Evolutionary conservation across 2,113 vertebrate species (phyloP).

Genomic region (Paraplagusia blochii): DNA sequence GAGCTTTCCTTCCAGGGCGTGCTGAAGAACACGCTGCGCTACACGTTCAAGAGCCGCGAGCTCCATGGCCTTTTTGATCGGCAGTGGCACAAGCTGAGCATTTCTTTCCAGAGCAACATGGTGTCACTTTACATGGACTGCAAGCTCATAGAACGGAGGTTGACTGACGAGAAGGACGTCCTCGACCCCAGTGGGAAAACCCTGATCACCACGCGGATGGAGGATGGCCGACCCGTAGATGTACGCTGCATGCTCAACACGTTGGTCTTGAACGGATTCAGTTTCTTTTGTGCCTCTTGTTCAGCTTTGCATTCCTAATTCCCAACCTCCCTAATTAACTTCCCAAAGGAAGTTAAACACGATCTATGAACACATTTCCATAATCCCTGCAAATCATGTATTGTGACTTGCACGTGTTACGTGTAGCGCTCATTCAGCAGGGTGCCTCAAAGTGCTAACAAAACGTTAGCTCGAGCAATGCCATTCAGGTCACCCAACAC

Average conservation of each 20-base stretch:
- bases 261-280: not conserved
- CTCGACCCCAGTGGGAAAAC: slow-evolving; percentile 81
- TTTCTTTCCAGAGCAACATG: slow-evolving; percentile 79
- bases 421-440: slow-evolving; percentile 2
- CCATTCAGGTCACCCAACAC: slow-evolving; percentile 19
- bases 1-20: slow-evolving; percentile 82
- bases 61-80: slow-evolving; percentile 90
- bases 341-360: slow-evolving; percentile 4
- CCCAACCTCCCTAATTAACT: not conserved
- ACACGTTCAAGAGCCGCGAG: slow-evolving; percentile 89
- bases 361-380: slow-evolving; percentile 2
- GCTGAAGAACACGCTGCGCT: slow-evolving; percentile 79
- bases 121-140: slow-evolving; percentile 91
- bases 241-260: slow-evolving; percentile 75
- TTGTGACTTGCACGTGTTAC: slow-evolving; percentile 4
- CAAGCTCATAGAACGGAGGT: slow-evolving; percentile 83
- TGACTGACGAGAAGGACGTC: slow-evolving; percentile 75
- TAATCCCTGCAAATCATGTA: slow-evolving; percentile 32
- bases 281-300: not conserved
- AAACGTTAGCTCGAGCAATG: slow-evolving; percentile 18
- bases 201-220: slow-evolving; percentile 82
- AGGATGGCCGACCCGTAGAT: slow-evolving; percentile 90
- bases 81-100: slow-evolving; percentile 93
- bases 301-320: not conserved
- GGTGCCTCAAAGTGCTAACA: slow-evolving; percentile 14